Conservation (phyloP, 2,113 vertebrate species). For the Pachypanchax playfairii region DNA sequence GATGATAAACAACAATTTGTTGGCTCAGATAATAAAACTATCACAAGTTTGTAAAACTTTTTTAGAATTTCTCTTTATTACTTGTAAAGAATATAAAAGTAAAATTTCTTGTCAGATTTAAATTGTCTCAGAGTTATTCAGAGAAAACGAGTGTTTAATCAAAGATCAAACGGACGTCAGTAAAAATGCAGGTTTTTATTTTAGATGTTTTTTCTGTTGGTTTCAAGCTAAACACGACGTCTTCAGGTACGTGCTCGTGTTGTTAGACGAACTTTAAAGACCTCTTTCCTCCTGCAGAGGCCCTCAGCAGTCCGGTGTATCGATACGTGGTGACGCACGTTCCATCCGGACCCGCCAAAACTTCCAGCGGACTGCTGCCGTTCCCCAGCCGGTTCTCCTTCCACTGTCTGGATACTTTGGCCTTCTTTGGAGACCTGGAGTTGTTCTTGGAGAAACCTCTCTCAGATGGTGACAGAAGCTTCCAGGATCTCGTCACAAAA, state of each 20-base stretch:
- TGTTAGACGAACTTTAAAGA: background rate
- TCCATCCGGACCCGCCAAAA: constrained; percentile 57
- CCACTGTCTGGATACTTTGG: constrained; percentile 73
- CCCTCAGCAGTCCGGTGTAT: constrained; percentile 78
- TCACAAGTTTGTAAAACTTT: too few species aligned
- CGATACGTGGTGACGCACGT: constrained; percentile 81
- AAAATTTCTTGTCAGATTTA: too few species aligned
- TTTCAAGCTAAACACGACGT: background rate
- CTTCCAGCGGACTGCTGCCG: constrained; percentile 15
- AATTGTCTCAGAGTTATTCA: too few species aligned
- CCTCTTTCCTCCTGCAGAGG: constrained; percentile 46
- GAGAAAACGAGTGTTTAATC: too few species aligned
- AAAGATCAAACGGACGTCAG: too few species aligned
- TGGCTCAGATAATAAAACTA: too few species aligned
- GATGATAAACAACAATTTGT: too few species aligned
- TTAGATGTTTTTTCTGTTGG: background rate
- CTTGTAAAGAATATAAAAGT: too few species aligned
- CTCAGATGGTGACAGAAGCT: constrained; percentile 58
- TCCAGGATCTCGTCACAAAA: constrained; percentile 70
- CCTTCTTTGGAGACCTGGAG: constrained; percentile 76
- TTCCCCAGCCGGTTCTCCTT: constrained; percentile 80
- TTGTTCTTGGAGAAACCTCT: constrained; percentile 40
- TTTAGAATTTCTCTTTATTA: too few species aligned
- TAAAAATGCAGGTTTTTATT: too few species aligned
- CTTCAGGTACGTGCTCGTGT: background rate